Percentiles rank a stretch among this genome's conserved stretches.
phyloP scores from a whole-genome alignment of 2,888 invertebrate species.

The Drosophila mimica region DNA sequence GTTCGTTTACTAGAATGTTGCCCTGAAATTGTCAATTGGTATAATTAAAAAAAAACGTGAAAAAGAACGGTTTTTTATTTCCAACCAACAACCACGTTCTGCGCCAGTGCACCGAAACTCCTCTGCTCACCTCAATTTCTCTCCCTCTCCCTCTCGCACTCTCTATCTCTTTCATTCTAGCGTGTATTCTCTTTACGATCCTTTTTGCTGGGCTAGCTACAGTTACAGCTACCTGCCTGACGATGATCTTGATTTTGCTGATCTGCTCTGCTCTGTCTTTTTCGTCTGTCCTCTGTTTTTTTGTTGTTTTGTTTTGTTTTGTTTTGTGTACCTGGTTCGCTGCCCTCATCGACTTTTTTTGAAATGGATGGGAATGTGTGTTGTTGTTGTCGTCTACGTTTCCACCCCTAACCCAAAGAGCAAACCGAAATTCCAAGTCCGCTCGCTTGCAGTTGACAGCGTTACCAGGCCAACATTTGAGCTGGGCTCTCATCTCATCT shows the following conservation, averaged over 20 bases:
- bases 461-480: conserved; percentile 28
- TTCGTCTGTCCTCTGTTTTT: neutral
- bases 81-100: conserved; percentile 70
- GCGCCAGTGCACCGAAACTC: conserved; percentile 68
- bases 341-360: conserved; percentile 36
- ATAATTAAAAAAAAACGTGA: conserved; percentile 63
- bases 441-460: conserved; percentile 41
- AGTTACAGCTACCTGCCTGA: conserved; percentile 63
- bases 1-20: conserved; percentile 39
- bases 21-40: conserved; percentile 72
- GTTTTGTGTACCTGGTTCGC: conserved; percentile 39
- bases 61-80: conserved; percentile 57
- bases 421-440: conserved; percentile 14
- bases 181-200: conserved; percentile 10
- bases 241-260: conserved; percentile 68
- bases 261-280: conserved; percentile 4
- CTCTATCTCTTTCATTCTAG: conserved; percentile 2
- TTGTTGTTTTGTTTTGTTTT: conserved; percentile 7
- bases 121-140: conserved; percentile 22
- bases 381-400: conserved; percentile 29
- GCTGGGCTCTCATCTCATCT: neutral
- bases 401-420: conserved; percentile 68
- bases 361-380: conserved; percentile 6
- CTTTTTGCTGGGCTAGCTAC: conserved; percentile 26
- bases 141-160: conserved; percentile 9